These are phyloP conservation scores for Netelia virgata DNA, from an alignment of 2,888 invertebrate species.

Conservation along the genomic window DNA sequence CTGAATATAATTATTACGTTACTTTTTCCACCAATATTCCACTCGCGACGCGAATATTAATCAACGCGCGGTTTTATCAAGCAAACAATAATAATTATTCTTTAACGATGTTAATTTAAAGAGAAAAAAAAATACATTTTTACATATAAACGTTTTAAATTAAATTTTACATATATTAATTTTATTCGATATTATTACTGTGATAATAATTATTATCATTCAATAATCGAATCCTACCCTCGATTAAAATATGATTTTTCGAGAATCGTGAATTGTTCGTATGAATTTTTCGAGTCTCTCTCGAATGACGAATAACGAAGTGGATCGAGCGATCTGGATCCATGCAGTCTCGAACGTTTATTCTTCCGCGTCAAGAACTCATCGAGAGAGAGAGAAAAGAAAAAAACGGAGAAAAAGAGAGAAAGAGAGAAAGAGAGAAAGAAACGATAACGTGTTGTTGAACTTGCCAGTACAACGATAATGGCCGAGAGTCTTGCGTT, in stretches of 20 bases:
- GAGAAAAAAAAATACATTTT: too few species aligned
- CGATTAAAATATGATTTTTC: not conserved
- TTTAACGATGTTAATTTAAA: too few species aligned
- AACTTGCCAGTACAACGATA: slow-evolving; percentile 71
- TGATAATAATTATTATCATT: too few species aligned
- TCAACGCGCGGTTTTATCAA: too few species aligned
- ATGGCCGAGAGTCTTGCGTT: slow-evolving; percentile 50
- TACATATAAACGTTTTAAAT: too few species aligned
- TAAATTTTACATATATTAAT: too few species aligned
- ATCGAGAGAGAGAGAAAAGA: not conserved
- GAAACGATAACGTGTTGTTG: slow-evolving; percentile 74
- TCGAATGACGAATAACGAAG: slow-evolving; percentile 5
- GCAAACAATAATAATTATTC: too few species aligned
- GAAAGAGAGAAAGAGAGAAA: slow-evolving; percentile 29
- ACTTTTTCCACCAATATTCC: too few species aligned
- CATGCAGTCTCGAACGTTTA: slow-evolving; percentile 52
- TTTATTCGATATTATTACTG: too few species aligned
- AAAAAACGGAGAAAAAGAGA: slow-evolving; percentile 17
- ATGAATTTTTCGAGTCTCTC: not conserved
- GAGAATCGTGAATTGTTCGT: not conserved
- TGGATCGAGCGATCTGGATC: slow-evolving; percentile 33
- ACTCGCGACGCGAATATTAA: too few species aligned
- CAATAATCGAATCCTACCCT: too few species aligned
- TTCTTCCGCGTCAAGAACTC: slow-evolving; percentile 48
- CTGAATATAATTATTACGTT: too few species aligned